These are phyloP conservation scores for Oscheius sp. DNA, from an alignment of 2,888 invertebrate genomes.

Conservation along the genomic window DNA sequence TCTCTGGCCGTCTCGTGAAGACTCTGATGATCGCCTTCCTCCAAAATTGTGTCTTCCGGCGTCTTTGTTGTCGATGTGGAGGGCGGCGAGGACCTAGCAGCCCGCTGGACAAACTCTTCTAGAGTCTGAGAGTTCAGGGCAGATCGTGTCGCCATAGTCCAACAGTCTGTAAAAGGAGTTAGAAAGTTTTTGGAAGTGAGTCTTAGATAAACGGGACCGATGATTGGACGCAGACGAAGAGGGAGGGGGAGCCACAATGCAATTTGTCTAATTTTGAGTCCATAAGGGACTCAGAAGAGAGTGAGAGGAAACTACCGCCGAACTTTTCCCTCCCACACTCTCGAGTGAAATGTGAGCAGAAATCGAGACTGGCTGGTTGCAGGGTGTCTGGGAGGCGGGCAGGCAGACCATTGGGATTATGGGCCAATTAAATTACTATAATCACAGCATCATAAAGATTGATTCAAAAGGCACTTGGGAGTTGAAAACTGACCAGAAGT, in stretches of 20 bases:
- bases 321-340: too few relatives aligned
- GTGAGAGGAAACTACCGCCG: not conserved
- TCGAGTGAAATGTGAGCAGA: not conserved
- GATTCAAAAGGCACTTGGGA: not conserved
- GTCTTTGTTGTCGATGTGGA: conserved; percentile 27
- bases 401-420: not conserved
- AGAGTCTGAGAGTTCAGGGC: conserved; percentile 65
- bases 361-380: not conserved
- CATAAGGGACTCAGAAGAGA: conserved; percentile 23
- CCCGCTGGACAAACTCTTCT: conserved; percentile 65
- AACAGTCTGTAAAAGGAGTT: conserved; percentile 65
- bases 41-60: conserved; percentile 14
- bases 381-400: not conserved
- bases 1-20: not conserved
- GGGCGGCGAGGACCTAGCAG: conserved; percentile 31
- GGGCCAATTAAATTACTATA: conserved; percentile 13
- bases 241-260: conserved; percentile 32
- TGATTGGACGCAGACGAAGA: conserved; percentile 34
- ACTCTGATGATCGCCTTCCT: conserved; percentile 3
- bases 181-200: not conserved
- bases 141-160: conserved; percentile 70
- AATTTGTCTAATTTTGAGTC: conserved; percentile 36
- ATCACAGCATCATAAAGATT: conserved; percentile 4
- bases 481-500: conserved; percentile 50
- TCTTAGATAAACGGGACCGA: conserved; percentile 10